These are phyloP conservation scores for Beris chalybata DNA, from an alignment of 2,888 invertebrate genomes.

Conservation along the genomic window DNA sequence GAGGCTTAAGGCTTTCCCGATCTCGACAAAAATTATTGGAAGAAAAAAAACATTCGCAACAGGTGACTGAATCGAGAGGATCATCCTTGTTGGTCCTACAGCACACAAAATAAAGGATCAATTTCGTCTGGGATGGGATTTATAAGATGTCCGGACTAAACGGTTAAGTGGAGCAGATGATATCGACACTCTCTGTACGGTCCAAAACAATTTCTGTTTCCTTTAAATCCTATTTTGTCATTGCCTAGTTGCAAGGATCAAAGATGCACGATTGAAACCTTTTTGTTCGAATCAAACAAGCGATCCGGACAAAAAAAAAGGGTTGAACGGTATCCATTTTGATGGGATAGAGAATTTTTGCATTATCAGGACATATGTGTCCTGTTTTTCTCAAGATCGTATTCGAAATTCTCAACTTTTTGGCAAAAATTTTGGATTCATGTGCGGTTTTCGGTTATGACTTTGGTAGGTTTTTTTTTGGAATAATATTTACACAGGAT, in stretches of 20 bases:
- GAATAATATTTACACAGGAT: slow-evolving; percentile 29
- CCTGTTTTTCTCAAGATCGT: not conserved
- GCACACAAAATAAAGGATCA: slow-evolving; percentile 23
- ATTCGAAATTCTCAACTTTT: not conserved
- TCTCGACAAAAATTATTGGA: not conserved
- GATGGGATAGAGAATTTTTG: slow-evolving; percentile 34
- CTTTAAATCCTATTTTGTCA: slow-evolving; percentile 23
- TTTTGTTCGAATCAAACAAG: too few relatives aligned
- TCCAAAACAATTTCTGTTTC: slow-evolving; percentile 10
- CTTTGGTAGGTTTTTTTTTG: slow-evolving; percentile 10
- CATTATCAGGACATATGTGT: slow-evolving; percentile 35
- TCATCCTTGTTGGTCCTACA: slow-evolving; percentile 23
- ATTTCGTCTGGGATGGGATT: slow-evolving; percentile 13
- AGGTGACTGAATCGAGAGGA: slow-evolving; percentile 12
- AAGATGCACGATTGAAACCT: too few relatives aligned
- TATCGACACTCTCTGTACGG: slow-evolving; percentile 4
- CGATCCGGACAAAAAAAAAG: too few relatives aligned
- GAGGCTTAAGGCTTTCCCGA: slow-evolving; percentile 8
- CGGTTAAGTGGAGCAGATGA: slow-evolving; percentile 30
- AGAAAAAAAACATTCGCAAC: slow-evolving; percentile 7
- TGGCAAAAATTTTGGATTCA: slow-evolving; percentile 12
- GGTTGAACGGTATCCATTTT: not conserved
- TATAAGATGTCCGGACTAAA: slow-evolving; percentile 15
- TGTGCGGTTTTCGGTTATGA: slow-evolving; percentile 12
- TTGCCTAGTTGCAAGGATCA: too few relatives aligned